phyloP scores from a whole-genome alignment of 2,113 vertebrate species.

The Odocoileus hemionus region DNA sequence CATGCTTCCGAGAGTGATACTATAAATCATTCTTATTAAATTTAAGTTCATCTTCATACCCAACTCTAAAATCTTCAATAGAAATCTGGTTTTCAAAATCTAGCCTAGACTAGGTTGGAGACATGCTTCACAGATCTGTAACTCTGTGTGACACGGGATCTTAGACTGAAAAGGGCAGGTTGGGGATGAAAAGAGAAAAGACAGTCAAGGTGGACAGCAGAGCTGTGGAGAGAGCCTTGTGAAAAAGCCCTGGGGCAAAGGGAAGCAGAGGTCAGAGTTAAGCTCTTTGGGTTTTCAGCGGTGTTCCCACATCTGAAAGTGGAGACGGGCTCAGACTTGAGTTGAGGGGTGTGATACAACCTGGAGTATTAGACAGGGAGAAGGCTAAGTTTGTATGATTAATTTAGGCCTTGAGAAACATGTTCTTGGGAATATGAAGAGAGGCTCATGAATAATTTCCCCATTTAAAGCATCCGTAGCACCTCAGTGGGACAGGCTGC shows the following conservation, averaged over 20 bases:
- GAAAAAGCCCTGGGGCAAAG: background rate
- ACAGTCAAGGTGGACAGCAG: background rate
- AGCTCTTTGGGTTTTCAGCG: background rate
- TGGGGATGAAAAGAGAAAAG: background rate
- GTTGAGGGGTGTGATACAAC: background rate
- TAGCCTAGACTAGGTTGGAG: background rate
- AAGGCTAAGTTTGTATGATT: background rate
- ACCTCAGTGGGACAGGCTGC: background rate
- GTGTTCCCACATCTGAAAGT: background rate
- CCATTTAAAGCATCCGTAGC: background rate
- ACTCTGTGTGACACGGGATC: background rate
- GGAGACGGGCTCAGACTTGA: background rate
- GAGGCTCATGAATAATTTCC: background rate
- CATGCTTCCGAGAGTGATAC: background rate
- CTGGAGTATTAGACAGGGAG: background rate
- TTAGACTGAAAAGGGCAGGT: background rate
- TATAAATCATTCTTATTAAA: background rate
- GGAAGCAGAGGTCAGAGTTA: background rate
- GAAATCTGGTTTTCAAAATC: background rate
- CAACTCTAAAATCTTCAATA: background rate
- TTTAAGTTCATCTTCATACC: background rate
- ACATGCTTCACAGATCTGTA: background rate
- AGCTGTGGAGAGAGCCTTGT: background rate
- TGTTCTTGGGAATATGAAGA: background rate
- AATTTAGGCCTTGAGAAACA: background rate